Conservation (phyloP, 2,797 vertebrate genomes). For the Melanotaenia parkinsoni region DNA sequence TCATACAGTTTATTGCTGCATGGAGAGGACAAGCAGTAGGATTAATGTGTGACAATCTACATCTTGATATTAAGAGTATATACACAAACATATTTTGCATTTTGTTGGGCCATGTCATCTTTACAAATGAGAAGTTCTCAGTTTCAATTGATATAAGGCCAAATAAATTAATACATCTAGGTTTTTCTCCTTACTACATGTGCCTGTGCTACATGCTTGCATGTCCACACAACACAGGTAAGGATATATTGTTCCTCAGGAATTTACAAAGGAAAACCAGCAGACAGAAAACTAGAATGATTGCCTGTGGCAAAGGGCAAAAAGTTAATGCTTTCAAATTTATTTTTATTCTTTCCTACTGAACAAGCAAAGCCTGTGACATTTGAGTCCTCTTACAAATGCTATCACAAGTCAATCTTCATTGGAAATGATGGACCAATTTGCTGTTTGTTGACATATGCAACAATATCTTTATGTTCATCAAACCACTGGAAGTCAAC, state of each 20-base stretch:
- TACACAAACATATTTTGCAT: background rate
- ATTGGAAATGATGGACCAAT: conserved; percentile 78
- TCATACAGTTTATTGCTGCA: conserved; percentile 49
- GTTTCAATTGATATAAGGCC: background rate
- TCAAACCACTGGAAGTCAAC: conserved; percentile 77
- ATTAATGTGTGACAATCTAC: conserved; percentile 35
- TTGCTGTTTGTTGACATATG: conserved; percentile 76
- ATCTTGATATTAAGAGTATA: conserved; percentile 14
- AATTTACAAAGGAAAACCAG: conserved; percentile 40
- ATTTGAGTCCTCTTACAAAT: conserved; percentile 65
- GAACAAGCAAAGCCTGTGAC: conserved; percentile 62
- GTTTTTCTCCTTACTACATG: background rate
- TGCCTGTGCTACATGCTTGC: conserved; percentile 8
- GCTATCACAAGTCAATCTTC: conserved; percentile 74
- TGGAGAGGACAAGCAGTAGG: conserved; percentile 17
- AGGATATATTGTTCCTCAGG: conserved; percentile 34
- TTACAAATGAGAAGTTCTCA: background rate
- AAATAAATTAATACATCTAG: background rate
- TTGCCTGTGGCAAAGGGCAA: conserved; percentile 55
- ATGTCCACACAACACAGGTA: conserved; percentile 20
- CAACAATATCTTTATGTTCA: conserved; percentile 69
- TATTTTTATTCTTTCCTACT: conserved; percentile 67
- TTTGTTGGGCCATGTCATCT: background rate
- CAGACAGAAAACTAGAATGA: conserved; percentile 27
- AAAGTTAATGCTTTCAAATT: conserved; percentile 67